Percentiles rank a stretch among this genome's conserved stretches.
phyloP scores from a whole-genome alignment of 1,140 invertebrate genomes.

The Steinernema khuongi region DNA sequence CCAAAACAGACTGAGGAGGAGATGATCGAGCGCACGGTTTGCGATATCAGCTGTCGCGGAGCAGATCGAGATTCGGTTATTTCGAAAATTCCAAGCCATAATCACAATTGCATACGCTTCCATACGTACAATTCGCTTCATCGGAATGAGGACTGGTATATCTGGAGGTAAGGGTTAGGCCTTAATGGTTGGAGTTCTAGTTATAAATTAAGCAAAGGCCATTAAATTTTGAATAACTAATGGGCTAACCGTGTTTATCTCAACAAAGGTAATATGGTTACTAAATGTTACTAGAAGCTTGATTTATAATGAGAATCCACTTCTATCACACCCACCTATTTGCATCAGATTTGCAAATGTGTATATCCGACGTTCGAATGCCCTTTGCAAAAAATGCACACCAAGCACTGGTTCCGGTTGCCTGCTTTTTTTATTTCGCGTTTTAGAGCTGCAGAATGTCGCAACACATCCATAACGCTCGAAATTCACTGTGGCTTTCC shows the following conservation, averaged over 20 bases:
- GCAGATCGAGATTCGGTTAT: neutral
- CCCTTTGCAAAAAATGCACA: too few species aligned
- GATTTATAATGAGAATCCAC: too few species aligned
- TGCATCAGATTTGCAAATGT: too few species aligned
- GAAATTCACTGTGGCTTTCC: neutral
- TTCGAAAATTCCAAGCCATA: neutral
- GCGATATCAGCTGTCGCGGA: neutral
- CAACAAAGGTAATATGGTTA: too few species aligned
- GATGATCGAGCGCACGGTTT: neutral
- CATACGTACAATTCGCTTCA: neutral
- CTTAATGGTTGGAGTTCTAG: too few species aligned
- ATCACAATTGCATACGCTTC: neutral
- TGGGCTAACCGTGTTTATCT: too few species aligned
- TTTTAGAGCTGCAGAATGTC: neutral
- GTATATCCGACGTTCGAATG: too few species aligned
- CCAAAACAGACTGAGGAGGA: neutral
- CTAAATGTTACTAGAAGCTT: too few species aligned
- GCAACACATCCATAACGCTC: neutral
- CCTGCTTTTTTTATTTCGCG: neutral
- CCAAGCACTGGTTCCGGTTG: too few species aligned
- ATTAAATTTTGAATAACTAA: neutral
- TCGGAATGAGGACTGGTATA: neutral
- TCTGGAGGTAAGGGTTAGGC: constrained; percentile 7
- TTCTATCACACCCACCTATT: too few species aligned
- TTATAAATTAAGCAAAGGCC: neutral